Conservation (phyloP, 1,140 invertebrate species). For the Pararge aegeria region DNA sequence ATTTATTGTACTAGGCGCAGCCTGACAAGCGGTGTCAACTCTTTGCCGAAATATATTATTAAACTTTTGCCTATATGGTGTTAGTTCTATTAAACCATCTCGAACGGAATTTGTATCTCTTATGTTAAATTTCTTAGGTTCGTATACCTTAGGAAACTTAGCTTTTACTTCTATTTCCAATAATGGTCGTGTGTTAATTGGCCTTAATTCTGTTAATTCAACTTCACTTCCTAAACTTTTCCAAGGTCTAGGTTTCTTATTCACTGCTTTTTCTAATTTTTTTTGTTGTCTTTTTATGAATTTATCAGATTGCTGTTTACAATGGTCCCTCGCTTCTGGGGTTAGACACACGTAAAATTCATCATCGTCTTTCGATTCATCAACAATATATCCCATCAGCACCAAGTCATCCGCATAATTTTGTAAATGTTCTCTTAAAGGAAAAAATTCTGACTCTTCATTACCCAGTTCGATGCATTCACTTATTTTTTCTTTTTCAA, state of each 20-base stretch:
- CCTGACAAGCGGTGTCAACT: slow-evolving; percentile 79
- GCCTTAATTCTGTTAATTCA: slow-evolving; percentile 81
- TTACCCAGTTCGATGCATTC: slow-evolving; percentile 79
- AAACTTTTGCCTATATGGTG: slow-evolving; percentile 79
- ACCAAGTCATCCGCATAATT: slow-evolving; percentile 80
- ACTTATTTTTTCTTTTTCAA: slow-evolving; percentile 82
- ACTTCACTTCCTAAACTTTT: slow-evolving; percentile 82
- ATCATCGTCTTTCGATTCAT: slow-evolving; percentile 81
- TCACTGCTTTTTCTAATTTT: slow-evolving; percentile 82
- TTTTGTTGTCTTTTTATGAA: slow-evolving; percentile 78
- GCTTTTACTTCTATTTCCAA: slow-evolving; percentile 84
- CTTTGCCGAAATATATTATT: slow-evolving; percentile 80
- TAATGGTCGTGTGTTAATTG: slow-evolving; percentile 79
- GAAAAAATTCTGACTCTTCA: slow-evolving; percentile 81
- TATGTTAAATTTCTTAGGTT: slow-evolving; percentile 68
- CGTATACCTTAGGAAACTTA: slow-evolving; percentile 80
- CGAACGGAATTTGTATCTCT: slow-evolving; percentile 80
- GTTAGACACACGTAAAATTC: slow-evolving; percentile 87
- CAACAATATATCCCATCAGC: slow-evolving; percentile 85
- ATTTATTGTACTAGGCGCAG: slow-evolving; percentile 61
- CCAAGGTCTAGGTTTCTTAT: slow-evolving; percentile 82
- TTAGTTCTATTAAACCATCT: slow-evolving; percentile 84
- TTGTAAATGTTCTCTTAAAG: slow-evolving; percentile 76
- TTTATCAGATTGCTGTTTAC: slow-evolving; percentile 79
- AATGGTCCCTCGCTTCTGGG: slow-evolving; percentile 79